Evolutionary conservation across 2,888 invertebrate species (phyloP), one percentile per base, ranked within the genome.

Genomic region (Lepeophtheirus nordmannii): DNA sequence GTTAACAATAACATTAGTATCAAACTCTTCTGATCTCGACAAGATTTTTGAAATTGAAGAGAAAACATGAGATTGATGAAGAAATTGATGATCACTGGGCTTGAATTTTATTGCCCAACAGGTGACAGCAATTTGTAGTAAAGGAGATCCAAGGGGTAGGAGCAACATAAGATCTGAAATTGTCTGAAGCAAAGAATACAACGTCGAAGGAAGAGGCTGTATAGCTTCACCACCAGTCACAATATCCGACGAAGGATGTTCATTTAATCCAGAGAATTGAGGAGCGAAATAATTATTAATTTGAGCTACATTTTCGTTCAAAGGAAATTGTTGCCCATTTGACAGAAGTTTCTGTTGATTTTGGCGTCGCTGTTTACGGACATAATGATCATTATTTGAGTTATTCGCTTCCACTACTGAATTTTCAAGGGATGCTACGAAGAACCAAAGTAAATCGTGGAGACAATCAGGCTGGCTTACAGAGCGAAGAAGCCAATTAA

Each of bases 391-490:
- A 23, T 56, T 56, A 41, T 41, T 41, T n/a, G 14, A 20, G 23
- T 20, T 41, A 40, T 20, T 62, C n/a, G 23, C 20, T 20, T 62
- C 62, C 22, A 22, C 40, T 17, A 3, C 8, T 14, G 22, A 20
- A 23, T 17, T 70, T 20, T 74, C 74, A 53, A 94, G 79, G 0
- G 93, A 86, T 14, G 85, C 84, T 23, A 92, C 89, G 74, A 94
- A 92, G 87, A 91, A 93, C 96, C 96, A 96, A 75, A 97, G 82
- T 11, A 96, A 81, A 77, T 97, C 96, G 72, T 96, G 94, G 22
- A 97, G 81, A 73, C 90, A 87, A 7, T 86, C 85, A 5, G 91
- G 87, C 74, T 91, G 91, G 0, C 92, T 91, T 0, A 92, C 88
- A 65, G 87, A 90, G 64, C 91, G 82, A 59, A 97, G 77, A 23